Percentiles rank a stretch among this genome's conserved stretches.
Conservation (phyloP, 2,113 vertebrate genomes). For the Rhinolophus sinicus region DNA sequence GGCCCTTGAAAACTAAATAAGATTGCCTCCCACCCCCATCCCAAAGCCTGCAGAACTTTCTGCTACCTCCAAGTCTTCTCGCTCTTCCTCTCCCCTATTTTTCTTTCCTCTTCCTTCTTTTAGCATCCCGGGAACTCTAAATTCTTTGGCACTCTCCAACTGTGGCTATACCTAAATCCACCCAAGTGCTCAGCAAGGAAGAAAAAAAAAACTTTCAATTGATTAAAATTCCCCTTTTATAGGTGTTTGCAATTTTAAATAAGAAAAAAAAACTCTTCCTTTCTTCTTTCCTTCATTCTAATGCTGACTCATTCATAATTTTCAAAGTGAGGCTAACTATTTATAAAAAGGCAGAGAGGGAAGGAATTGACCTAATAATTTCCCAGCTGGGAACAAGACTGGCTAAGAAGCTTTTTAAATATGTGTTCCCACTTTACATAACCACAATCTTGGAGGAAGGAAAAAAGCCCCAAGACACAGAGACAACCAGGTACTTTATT, state of each 20-base stretch:
- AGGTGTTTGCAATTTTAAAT: neutral
- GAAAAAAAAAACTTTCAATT: neutral
- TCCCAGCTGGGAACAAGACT: neutral
- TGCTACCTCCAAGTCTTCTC: neutral
- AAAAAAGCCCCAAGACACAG: neutral
- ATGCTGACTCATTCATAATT: constrained; percentile 11
- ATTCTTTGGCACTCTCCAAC: neutral
- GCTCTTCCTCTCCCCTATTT: neutral
- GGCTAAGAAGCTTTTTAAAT: neutral
- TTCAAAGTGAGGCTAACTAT: constrained; percentile 36
- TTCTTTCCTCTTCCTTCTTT: neutral
- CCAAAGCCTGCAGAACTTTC: neutral
- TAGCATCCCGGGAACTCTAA: neutral
- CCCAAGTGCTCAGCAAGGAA: neutral
- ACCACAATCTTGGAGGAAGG: neutral
- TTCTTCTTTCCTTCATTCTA: neutral
- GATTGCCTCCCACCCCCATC: neutral
- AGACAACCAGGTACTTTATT: neutral
- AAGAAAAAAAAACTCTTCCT: neutral
- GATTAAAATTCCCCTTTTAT: neutral
- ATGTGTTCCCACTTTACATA: neutral
- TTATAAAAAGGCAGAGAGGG: neutral
- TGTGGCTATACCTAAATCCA: neutral
- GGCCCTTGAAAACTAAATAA: neutral
- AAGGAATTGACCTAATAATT: neutral